phyloP scores from a whole-genome alignment of 2,797 vertebrate genomes.

The Scolopax bukidnonensis region DNA sequence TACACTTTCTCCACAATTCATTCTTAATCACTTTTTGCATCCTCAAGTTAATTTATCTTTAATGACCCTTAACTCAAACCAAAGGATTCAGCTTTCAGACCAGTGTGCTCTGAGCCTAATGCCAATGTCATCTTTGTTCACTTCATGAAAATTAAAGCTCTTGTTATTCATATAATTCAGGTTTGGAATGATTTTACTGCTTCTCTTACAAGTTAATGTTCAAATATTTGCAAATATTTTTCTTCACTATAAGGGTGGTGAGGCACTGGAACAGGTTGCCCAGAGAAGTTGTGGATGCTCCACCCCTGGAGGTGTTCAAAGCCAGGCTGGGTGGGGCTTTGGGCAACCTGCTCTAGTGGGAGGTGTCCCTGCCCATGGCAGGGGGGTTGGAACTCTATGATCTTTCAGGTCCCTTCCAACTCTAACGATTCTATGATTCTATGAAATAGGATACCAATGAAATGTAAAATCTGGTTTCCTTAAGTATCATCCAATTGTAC shows the following conservation, averaged over 20 bases:
- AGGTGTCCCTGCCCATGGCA: not conserved
- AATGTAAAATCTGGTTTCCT: not conserved
- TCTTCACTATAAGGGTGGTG: not conserved
- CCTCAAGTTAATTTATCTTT: not conserved
- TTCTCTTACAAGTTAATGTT: not conserved
- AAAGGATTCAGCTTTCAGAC: not conserved
- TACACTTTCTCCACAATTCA: fast-evolving
- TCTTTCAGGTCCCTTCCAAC: not conserved
- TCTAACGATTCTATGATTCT: not conserved
- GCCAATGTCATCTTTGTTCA: not conserved
- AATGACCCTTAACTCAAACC: not conserved
- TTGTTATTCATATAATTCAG: not conserved
- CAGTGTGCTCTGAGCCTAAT: not conserved
- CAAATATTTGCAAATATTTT: not conserved
- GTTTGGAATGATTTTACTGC: not conserved
- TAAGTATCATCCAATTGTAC: not conserved
- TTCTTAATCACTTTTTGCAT: not conserved
- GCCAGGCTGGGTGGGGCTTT: not conserved
- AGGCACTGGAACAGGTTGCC: not conserved
- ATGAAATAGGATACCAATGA: not conserved
- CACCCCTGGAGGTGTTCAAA: not conserved
- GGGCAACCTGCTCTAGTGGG: not conserved
- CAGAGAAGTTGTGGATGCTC: not conserved
- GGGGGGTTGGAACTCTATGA: not conserved
- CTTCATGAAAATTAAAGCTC: not conserved